Evolutionary conservation across 2,888 invertebrate species (phyloP), one percentile per base, ranked within the genome.

Genomic region (Abrostola tripartita): DNA sequence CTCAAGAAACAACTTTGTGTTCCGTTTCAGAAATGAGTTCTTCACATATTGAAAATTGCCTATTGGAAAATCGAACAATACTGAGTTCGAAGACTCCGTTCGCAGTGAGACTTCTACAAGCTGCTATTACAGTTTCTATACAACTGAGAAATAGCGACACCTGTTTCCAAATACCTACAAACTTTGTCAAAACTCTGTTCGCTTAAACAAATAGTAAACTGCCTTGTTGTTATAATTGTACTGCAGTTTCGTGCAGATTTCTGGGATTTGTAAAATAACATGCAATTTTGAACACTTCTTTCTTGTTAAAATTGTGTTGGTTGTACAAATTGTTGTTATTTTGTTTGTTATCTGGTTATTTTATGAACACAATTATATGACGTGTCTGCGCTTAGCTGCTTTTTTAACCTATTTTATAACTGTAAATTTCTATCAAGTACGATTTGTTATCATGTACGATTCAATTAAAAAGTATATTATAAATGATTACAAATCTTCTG

Each of bases 41-140:
- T 61, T 74, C 65, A 66, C 77, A 63, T 69, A 71, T 76, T 74
- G 71, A 71, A 78, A 76, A 78, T 79, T 79, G 78, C 60, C 71
- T 62, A 78, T 78, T 79, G 74, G 71, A 67, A 62, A 71, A 67
- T 69, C 54, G 54, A 58, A 58, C 66, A 51, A 61, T 66, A 79
- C 73, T 73, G 47, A 58, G 41, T 67, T 65, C 56, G 54, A 60
- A 63, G 52, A 65, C 53, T 76, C 56, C 52, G 59, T 59, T 59
- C 64, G 41, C 56, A 68, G 52, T 44, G 55, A 57, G 53, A 76
- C 55, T 68, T 24, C 1, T 24, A 24, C 24, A 24, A 24, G 24
- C 24, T 24, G 52, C 40, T 58, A 78, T 57, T 47, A 55, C 42
- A 57, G 38, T 67, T 73, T 52, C 63, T 51, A 65, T 67, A 65